Evolutionary conservation across 2,797 vertebrate species (phyloP), one percentile per base, ranked within the genome.

Genomic region (Synaphobranchus kaupii): DNA sequence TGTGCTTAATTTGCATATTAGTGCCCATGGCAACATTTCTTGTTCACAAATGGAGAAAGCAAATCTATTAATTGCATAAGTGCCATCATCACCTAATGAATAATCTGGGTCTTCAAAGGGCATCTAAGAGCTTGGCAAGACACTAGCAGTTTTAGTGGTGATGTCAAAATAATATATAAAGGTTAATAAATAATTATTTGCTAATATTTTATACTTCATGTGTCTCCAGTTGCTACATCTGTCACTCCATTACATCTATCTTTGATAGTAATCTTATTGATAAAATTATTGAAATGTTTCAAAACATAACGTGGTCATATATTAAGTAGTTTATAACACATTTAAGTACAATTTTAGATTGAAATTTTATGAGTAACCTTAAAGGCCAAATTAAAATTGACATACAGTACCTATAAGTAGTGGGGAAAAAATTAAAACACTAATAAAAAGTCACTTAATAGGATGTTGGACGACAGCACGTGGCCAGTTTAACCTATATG

Each of bases 1-100:
- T 63, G 76, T 58, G 28, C 84, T 73, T 48, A 58, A 86, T 88
- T 84, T 58, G 66, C 84, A 88, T 88, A 88, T 83, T n/a, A 83
- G 31, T 58, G 85, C 85, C 87, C 84, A 39, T 86, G 85, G 80
- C 83, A 87, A 71, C 80, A 25, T 31, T 68, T 86, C 44, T 66
- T 73, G 85, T 86, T 88, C 84, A 81, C 13, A 83, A 47, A 83
- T 47, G 31, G 76, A 56, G 54, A 80, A 81, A 76, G 25, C n/a
- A 86, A 86, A 86, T 86, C 39, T 82, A 63, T 66, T 58, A 73
- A 28, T 87, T 63, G 58, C 73, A 66, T 88, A 63, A 83, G 60
- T 71, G 15, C 50, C 31, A 86, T 56, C 63, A 85, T 48, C 81
- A 83, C 76, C 47, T 52, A 71, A 78, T 83, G 84, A 22, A 39